These are phyloP conservation scores for Belgica antarctica DNA, from an alignment of 2,888 invertebrate genomes.

Conservation along the genomic window DNA sequence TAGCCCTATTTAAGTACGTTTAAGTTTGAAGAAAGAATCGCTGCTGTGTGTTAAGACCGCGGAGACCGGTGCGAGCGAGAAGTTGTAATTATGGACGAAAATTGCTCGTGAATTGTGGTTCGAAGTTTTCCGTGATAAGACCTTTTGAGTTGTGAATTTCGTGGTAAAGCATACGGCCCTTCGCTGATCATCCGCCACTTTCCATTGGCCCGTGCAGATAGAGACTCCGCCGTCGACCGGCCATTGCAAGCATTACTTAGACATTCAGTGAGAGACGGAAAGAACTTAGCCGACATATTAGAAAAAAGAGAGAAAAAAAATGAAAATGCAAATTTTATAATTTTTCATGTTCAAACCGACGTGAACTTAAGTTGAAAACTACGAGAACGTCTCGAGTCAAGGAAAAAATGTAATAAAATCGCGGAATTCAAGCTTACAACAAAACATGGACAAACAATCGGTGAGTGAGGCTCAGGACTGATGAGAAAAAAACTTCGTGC, in stretches of 20 bases:
- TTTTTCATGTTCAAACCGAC: slow-evolving; percentile 1
- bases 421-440: not conserved
- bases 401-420: slow-evolving; percentile 13
- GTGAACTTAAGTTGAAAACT: slow-evolving; percentile 17
- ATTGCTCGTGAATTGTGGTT: no score
- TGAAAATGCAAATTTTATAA: slow-evolving; percentile 9
- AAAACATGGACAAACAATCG: slow-evolving; percentile 17
- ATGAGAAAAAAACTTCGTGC: no score
- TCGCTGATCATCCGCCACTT: no score
- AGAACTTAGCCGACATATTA: slow-evolving; percentile 17
- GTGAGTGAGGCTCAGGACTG: not conserved
- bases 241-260: not conserved
- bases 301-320: slow-evolving; percentile 14
- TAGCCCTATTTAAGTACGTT: no score
- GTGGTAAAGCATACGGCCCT: not conserved
- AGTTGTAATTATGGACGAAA: no score
- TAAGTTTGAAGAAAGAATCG: no score
- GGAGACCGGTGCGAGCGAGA: no score
- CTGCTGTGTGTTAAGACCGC: no score
- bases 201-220: not conserved
- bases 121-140: not conserved
- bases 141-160: not conserved
- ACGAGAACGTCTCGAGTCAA: not conserved
- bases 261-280: not conserved
- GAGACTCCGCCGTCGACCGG: not conserved